These are phyloP conservation scores for Aporophyla lueneburgensis DNA, from an alignment of 2,888 invertebrate species.

Conservation along the genomic window DNA sequence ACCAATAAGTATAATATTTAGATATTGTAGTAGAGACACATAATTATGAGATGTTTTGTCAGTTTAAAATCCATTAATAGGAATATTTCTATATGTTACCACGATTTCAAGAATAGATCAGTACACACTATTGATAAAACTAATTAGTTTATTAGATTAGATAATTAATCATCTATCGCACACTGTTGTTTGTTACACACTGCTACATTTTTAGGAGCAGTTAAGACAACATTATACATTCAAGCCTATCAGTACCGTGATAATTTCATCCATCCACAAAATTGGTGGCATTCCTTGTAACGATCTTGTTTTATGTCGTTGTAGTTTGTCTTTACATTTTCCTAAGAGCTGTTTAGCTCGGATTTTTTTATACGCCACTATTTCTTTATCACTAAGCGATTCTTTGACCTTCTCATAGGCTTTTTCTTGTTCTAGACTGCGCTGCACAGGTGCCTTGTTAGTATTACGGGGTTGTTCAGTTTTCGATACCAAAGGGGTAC, in stretches of 20 bases:
- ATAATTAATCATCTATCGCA: constrained; percentile 12
- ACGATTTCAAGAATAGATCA: constrained; percentile 1
- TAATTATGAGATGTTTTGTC: not conserved
- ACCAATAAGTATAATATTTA: constrained; percentile 19
- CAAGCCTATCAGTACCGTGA: constrained; percentile 36
- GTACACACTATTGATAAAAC: not conserved
- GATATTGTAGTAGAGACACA: not conserved
- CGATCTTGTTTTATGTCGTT: constrained; percentile 7
- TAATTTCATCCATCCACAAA: constrained; percentile 34
- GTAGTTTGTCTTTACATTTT: constrained; percentile 64
- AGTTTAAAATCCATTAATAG: not conserved
- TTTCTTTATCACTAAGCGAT: not conserved
- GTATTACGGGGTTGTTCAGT: constrained; percentile 2
- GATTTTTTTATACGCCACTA: not conserved
- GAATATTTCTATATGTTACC: constrained; percentile 8
- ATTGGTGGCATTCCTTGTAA: constrained; percentile 22
- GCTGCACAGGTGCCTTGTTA: not conserved
- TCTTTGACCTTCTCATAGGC: constrained; percentile 35
- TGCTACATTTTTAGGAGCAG: constrained; percentile 20
- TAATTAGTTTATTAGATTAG: constrained; percentile 38
- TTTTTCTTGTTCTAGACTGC: constrained; percentile 32
- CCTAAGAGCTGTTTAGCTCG: constrained; percentile 4
- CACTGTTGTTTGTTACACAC: constrained; percentile 34
- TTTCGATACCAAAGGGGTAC: constrained; percentile 8
- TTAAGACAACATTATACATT: constrained; percentile 35